phyloP scores from a whole-genome alignment of 2,113 vertebrate genomes.

The Mobula birostris region DNA sequence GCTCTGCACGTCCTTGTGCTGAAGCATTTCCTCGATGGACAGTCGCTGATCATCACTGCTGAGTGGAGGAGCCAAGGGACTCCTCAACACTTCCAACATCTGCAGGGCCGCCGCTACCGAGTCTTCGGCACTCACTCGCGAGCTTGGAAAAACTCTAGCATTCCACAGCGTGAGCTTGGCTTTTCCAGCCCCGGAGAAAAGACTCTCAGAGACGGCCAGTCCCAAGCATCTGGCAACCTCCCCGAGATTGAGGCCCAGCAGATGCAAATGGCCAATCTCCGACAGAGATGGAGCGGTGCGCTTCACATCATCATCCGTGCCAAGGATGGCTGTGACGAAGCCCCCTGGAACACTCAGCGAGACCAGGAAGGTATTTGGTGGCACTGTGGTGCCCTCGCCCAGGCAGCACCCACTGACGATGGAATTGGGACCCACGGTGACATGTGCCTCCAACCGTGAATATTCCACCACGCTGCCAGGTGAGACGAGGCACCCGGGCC shows the following conservation, averaged over 20 bases:
- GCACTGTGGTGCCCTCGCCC: conserved; percentile 50
- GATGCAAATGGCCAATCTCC: conserved; percentile 49
- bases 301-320: conserved; percentile 72
- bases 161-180: conserved; percentile 69
- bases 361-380: conserved; percentile 65
- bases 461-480: conserved; percentile 73
- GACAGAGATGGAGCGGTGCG: conserved; percentile 51
- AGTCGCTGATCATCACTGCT: conserved; percentile 50
- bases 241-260: conserved; percentile 59
- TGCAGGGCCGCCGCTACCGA: conserved; percentile 62
- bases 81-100: conserved; percentile 64
- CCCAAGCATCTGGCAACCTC: conserved; percentile 67
- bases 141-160: conserved; percentile 74
- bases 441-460: conserved; percentile 63
- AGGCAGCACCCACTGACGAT: conserved; percentile 71
- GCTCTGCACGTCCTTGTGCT: conserved; percentile 68
- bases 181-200: conserved; percentile 59
- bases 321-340: conserved; percentile 71
- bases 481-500: conserved; percentile 55
- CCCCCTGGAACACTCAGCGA: conserved; percentile 59
- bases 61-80: conserved; percentile 46
- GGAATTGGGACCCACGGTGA: conserved; percentile 59
- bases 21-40: conserved; percentile 76
- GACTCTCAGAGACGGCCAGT: conserved; percentile 51
- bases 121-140: conserved; percentile 51